phyloP scores from a whole-genome alignment of 2,888 invertebrate genomes.

The Sericinus montela region DNA sequence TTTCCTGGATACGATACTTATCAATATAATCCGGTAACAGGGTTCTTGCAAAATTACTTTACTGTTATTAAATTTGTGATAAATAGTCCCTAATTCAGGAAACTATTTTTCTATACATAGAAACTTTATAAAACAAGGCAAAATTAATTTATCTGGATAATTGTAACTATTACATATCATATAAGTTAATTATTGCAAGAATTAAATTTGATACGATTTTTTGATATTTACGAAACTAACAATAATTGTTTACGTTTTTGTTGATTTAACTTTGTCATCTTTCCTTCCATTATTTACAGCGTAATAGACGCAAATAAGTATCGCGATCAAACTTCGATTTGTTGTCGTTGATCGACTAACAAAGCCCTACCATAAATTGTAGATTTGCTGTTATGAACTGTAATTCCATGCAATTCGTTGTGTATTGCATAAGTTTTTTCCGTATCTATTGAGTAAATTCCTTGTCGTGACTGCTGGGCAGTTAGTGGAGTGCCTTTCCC shows the following conservation, averaged over 20 bases:
- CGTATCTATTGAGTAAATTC: constrained; percentile 34
- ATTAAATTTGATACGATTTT: too few species aligned
- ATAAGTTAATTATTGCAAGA: too few species aligned
- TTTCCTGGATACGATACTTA: constrained; percentile 59
- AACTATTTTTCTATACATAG: constrained; percentile 22
- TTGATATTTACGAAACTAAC: too few species aligned
- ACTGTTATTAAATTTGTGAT: constrained; percentile 23
- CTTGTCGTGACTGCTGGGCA: constrained; percentile 61
- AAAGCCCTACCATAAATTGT: constrained; percentile 53
- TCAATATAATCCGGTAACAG: constrained; percentile 25
- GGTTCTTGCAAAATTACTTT: constrained; percentile 29
- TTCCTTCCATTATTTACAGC: background rate
- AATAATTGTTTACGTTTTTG: too few species aligned
- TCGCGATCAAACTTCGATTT: constrained; percentile 9
- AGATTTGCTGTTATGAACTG: constrained; percentile 42
- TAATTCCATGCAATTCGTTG: constrained; percentile 48
- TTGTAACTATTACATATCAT: constrained; percentile 10
- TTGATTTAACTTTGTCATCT: background rate
- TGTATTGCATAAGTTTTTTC: constrained; percentile 49
- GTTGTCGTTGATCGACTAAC: background rate
- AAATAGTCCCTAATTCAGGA: constrained; percentile 25
- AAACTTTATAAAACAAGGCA: constrained; percentile 22
- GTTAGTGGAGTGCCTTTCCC: constrained; percentile 47
- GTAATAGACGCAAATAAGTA: background rate
- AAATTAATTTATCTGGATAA: constrained; percentile 17